These are phyloP conservation scores for Oenanthe oenanthe DNA, from an alignment of 2,113 vertebrate genomes.

Conservation along the genomic window DNA sequence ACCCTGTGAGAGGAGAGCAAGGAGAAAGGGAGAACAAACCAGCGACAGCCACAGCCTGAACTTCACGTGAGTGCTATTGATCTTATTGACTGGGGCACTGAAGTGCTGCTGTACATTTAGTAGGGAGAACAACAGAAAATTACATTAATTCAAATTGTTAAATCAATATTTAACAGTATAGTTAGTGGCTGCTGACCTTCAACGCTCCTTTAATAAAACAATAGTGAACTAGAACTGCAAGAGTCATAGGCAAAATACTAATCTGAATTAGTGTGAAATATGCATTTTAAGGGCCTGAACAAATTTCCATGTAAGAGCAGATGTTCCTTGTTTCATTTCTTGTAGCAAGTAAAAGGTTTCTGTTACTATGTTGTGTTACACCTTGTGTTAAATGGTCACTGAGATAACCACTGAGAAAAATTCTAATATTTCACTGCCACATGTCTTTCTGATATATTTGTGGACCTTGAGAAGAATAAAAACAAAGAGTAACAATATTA, in stretches of 20 bases:
- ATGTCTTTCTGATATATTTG: not conserved
- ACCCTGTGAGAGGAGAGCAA: not conserved
- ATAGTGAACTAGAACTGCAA: conserved; percentile 53
- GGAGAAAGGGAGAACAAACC: not conserved
- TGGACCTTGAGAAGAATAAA: not conserved
- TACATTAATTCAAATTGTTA: conserved; percentile 72
- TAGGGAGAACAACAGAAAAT: conserved; percentile 66
- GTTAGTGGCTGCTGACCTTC: conserved; percentile 69
- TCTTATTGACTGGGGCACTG: conserved; percentile 65
- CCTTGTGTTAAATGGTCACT: not conserved
- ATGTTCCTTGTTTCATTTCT: not conserved
- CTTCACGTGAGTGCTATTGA: conserved; percentile 60
- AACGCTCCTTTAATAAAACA: conserved; percentile 66
- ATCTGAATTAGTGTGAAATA: conserved; percentile 22
- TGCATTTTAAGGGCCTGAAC: not conserved
- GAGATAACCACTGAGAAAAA: not conserved
- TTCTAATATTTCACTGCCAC: not conserved
- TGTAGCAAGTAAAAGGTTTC: not conserved
- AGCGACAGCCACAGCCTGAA: not conserved
- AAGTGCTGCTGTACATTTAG: conserved; percentile 66
- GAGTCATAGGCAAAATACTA: conserved; percentile 18
- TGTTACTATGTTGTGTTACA: not conserved
- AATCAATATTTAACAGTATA: conserved; percentile 76
- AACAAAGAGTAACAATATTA: not conserved
- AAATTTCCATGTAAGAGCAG: not conserved